Evolutionary conservation across 2,888 invertebrate genomes (phyloP).

Genomic region (Germaria angustata): DNA sequence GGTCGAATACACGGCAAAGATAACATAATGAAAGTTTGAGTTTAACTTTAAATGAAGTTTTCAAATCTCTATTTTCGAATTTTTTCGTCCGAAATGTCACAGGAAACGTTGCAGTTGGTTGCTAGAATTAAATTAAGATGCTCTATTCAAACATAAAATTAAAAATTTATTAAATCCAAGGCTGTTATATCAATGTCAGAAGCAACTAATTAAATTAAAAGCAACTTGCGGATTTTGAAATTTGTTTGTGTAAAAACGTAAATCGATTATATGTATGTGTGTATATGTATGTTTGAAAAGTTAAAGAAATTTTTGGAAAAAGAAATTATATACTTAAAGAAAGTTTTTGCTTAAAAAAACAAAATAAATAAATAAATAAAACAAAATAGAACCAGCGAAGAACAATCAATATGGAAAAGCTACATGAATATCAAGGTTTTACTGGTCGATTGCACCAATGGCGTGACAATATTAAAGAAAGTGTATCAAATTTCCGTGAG

Average conservation of each 20-base stretch:
- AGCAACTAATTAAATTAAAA: conserved; percentile 61
- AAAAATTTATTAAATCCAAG: conserved; percentile 5
- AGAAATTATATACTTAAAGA: background rate
- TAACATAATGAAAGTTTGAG: background rate
- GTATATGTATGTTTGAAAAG: background rate
- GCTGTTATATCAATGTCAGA: conserved; percentile 7
- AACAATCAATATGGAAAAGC: conserved; percentile 85
- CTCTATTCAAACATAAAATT: background rate
- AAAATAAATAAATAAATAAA: background rate
- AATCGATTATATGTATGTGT: background rate
- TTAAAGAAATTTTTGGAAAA: background rate
- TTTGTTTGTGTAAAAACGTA: background rate
- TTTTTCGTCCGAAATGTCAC: background rate
- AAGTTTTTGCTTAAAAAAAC: background rate
- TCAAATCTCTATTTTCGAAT: background rate
- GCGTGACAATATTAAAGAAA: conserved; percentile 84
- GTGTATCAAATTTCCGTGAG: conserved; percentile 84
- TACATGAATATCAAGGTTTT: conserved; percentile 89
- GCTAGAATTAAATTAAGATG: background rate
- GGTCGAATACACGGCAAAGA: background rate
- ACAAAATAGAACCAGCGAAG: background rate
- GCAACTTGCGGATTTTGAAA: background rate
- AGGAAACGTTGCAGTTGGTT: background rate
- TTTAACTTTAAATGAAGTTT: conserved; percentile 19
- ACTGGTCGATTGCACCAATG: conserved; percentile 86